Conservation (phyloP, 2,888 invertebrate species). For the Scelioninae gen. 1 region DNA sequence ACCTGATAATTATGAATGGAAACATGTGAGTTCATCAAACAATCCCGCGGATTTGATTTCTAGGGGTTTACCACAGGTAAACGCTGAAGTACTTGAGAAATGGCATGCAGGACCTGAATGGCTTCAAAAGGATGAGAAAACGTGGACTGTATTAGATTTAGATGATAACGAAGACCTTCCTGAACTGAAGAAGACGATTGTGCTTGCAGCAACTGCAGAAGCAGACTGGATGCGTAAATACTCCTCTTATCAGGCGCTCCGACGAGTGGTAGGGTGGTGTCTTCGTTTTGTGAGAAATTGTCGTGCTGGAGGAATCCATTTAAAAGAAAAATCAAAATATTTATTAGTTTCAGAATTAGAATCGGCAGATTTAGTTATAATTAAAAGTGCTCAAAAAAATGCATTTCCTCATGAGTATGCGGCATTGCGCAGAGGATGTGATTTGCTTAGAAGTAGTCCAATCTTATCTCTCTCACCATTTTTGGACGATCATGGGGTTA, state of each 20-base stretch:
- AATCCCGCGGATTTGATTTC: conserved; percentile 28
- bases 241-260: too few species aligned
- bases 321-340: conserved; percentile 3
- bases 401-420: neutral
- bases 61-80: neutral
- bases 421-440: neutral
- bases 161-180: too few species aligned
- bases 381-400: neutral
- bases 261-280: too few species aligned
- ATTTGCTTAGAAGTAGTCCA: conserved; percentile 6
- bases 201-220: too few species aligned
- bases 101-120: conserved; percentile 27
- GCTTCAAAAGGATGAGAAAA: too few species aligned
- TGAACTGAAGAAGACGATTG: too few species aligned
- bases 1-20: conserved; percentile 2
- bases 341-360: conserved; percentile 7
- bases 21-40: neutral
- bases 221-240: too few species aligned
- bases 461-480: conserved; percentile 19
- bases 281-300: too few species aligned
- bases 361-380: conserved; percentile 1
- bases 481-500: conserved; percentile 2
- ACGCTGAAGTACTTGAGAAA: neutral
- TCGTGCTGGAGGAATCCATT: too few species aligned
- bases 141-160: too few species aligned